phyloP scores from a whole-genome alignment of 1,140 invertebrate species.

The Apis mellifera region DNA sequence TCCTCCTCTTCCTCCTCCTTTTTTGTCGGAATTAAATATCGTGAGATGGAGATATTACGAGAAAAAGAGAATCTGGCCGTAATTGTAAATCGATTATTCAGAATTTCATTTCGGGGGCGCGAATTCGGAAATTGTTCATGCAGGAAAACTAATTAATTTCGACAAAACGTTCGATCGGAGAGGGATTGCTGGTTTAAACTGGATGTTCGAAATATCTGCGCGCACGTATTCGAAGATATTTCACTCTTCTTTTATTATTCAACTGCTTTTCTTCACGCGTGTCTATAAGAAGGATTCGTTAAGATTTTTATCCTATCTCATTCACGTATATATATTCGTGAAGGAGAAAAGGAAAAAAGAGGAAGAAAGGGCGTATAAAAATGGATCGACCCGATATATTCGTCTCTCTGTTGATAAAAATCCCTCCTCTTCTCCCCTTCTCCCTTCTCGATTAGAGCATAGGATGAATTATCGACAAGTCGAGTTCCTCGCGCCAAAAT shows the following conservation, averaged over 20 bases:
- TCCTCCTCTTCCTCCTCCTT: too few relatives aligned
- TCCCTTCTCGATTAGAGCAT: not conserved
- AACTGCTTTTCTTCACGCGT: not conserved
- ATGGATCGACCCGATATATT: too few relatives aligned
- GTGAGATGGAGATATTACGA: not conserved
- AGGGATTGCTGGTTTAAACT: not conserved
- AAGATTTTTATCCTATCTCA: too few relatives aligned
- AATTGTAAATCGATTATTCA: not conserved
- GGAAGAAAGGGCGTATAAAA: too few relatives aligned
- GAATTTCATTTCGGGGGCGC: not conserved
- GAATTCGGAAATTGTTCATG: not conserved
- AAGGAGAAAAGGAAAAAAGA: too few relatives aligned
- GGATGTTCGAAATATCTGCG: not conserved
- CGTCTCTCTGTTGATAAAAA: too few relatives aligned
- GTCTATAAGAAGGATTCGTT: too few relatives aligned
- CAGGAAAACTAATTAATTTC: conserved; percentile 30
- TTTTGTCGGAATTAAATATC: too few relatives aligned
- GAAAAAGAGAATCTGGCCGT: too few relatives aligned
- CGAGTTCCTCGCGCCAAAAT: conserved; percentile 22
- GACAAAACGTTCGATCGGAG: conserved; percentile 19
- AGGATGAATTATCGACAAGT: conserved; percentile 8
- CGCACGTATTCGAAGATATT: too few relatives aligned
- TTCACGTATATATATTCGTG: too few relatives aligned
- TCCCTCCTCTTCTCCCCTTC: too few relatives aligned
- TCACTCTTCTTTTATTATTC: not conserved